Evolutionary conservation across 2,113 vertebrate species (phyloP).

Genomic region (Pao palembangensis): DNA sequence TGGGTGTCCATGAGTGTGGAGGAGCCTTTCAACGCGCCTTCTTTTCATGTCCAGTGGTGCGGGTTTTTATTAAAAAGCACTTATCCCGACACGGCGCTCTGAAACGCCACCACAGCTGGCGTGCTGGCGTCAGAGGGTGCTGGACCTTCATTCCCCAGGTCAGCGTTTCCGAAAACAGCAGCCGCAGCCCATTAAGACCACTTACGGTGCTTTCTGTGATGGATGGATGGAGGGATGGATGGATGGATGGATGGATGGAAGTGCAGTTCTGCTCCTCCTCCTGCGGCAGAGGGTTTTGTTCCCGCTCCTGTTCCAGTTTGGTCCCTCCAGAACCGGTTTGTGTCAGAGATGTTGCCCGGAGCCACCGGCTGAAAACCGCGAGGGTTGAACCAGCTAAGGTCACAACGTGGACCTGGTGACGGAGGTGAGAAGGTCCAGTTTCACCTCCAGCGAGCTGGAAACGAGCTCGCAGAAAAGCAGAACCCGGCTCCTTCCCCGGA

Average conservation of each 20-base stretch:
- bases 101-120: slow-evolving; percentile 29
- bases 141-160: slow-evolving; percentile 22
- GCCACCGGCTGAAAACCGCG: too few relatives aligned
- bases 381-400: too few relatives aligned
- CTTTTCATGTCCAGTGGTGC: slow-evolving; percentile 55
- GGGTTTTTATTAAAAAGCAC: slow-evolving; percentile 58
- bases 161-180: background rate
- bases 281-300: background rate
- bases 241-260: too few relatives aligned
- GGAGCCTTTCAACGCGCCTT: slow-evolving; percentile 56
- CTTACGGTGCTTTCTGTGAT: too few relatives aligned
- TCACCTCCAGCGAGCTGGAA: too few relatives aligned
- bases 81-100: slow-evolving; percentile 30
- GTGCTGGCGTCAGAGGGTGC: slow-evolving; percentile 28
- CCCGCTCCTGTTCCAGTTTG: background rate
- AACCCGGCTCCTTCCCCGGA: too few relatives aligned
- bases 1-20: slow-evolving; percentile 63
- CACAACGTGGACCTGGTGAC: too few relatives aligned
- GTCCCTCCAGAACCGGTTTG: too few relatives aligned
- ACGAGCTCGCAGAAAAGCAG: too few relatives aligned
- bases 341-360: background rate
- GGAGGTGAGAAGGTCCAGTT: too few relatives aligned
- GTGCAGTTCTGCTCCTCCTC: too few relatives aligned
- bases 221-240: too few relatives aligned
- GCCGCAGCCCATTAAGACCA: background rate